phyloP scores from a whole-genome alignment of 2,888 invertebrate genomes.

The Sphaerophoria taeniata region DNA sequence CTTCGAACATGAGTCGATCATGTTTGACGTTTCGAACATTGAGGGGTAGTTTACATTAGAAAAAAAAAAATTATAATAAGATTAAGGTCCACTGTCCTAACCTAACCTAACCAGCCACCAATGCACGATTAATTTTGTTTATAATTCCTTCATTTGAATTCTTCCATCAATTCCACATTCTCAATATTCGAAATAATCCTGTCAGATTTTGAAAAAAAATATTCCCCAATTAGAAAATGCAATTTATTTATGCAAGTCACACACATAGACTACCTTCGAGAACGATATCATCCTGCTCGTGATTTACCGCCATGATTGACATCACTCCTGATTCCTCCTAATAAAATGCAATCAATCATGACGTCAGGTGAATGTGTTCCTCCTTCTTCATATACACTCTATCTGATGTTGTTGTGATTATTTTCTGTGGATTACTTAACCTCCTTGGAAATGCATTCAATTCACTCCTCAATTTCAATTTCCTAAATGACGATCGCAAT shows the following conservation, averaged over 20 bases:
- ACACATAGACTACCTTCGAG: slow-evolving; percentile 24
- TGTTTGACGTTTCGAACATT: no score
- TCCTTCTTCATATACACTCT: neutral
- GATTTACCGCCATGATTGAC: slow-evolving; percentile 39
- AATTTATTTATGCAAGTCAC: slow-evolving; percentile 25
- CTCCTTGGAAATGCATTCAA: slow-evolving; percentile 50
- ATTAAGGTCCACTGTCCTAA: no score
- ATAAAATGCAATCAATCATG: slow-evolving; percentile 51
- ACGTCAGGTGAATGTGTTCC: slow-evolving; percentile 1
- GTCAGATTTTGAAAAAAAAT: slow-evolving; percentile 6
- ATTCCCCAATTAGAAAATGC: slow-evolving; percentile 13
- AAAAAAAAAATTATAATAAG: no score
- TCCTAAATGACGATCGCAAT: slow-evolving; percentile 68
- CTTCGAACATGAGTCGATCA: no score
- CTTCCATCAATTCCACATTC: neutral
- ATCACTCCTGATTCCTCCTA: slow-evolving; percentile 20
- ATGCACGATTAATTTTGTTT: no score
- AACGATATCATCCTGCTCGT: slow-evolving; percentile 9
- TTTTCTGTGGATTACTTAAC: neutral
- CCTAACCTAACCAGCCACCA: no score
- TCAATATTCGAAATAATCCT: neutral
- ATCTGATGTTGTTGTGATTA: slow-evolving; percentile 1
- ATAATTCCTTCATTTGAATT: no score
- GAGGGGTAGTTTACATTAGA: no score
- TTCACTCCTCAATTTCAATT: slow-evolving; percentile 60